Conservation (phyloP, 2,113 vertebrate genomes). For the Syngnathus scovelli region DNA sequence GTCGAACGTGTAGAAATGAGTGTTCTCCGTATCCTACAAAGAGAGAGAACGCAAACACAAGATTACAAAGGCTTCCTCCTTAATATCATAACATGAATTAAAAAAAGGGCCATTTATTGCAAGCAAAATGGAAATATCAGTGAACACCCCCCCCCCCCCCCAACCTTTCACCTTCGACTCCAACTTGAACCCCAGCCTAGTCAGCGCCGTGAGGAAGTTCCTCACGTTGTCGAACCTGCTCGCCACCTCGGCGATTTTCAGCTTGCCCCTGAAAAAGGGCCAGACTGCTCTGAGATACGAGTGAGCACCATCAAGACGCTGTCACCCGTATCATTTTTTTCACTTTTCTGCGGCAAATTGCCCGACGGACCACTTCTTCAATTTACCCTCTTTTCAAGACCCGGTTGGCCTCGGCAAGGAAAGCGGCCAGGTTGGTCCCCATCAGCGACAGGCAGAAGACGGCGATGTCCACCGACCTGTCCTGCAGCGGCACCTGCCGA, state of each 20-base stretch:
- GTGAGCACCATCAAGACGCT: too few relatives aligned
- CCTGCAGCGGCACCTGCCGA: slow-evolving; percentile 79
- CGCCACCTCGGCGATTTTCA: slow-evolving; percentile 89
- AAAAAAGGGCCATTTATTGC: too few relatives aligned
- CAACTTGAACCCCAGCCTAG: slow-evolving; percentile 79
- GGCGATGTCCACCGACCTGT: slow-evolving; percentile 77
- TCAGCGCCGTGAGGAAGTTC: slow-evolving; percentile 71
- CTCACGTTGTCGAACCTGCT: slow-evolving; percentile 82
- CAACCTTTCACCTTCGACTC: slow-evolving; percentile 74
- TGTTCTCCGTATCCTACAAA: slow-evolving; percentile 77
- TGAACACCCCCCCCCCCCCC: too few relatives aligned
- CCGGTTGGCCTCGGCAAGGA: slow-evolving; percentile 85
- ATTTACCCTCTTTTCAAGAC: slow-evolving; percentile 82
- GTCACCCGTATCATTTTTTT: too few relatives aligned
- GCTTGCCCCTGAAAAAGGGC: slow-evolving; percentile 71
- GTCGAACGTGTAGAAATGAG: slow-evolving; percentile 85
- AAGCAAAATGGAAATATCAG: too few relatives aligned
- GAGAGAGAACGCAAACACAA: neutral
- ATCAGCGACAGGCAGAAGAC: slow-evolving; percentile 95
- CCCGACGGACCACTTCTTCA: too few relatives aligned
- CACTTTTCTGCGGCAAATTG: too few relatives aligned
- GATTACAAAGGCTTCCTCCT: neutral
- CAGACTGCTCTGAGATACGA: neutral
- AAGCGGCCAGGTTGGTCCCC: slow-evolving; percentile 89
- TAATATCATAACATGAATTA: neutral